Evolutionary conservation across 2,888 invertebrate species (phyloP).

Genomic region (Agonopterix subpropinquella): DNA sequence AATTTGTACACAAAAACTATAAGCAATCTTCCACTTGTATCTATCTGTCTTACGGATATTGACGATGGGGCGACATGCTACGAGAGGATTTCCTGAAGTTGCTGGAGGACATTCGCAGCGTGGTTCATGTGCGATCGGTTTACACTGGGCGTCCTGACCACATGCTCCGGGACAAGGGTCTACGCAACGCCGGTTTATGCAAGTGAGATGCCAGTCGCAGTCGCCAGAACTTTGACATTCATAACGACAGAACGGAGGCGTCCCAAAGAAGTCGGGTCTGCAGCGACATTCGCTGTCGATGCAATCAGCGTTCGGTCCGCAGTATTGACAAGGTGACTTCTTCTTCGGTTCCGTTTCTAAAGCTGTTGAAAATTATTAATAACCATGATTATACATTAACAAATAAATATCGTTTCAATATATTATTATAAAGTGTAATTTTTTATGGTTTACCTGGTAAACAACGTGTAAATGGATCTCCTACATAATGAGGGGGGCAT

Average conservation of each 20-base stretch:
- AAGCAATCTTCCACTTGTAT: conserved; percentile 56
- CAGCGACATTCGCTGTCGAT: conserved; percentile 82
- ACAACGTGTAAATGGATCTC: conserved; percentile 85
- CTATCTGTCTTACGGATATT: conserved; percentile 65
- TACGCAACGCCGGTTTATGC: conserved; percentile 81
- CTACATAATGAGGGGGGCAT: conserved; percentile 80
- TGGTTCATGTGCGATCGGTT: conserved; percentile 82
- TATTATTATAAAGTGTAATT: not conserved
- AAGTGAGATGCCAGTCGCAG: conserved; percentile 81
- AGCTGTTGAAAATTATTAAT: conserved; percentile 25
- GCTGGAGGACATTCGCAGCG: conserved; percentile 80
- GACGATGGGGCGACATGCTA: conserved; percentile 77
- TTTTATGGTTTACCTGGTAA: conserved; percentile 59
- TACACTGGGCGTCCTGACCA: conserved; percentile 82
- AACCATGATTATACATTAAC: not conserved
- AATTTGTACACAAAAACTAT: not conserved
- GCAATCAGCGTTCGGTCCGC: conserved; percentile 86
- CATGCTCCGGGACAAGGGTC: conserved; percentile 87
- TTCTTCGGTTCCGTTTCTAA: conserved; percentile 41
- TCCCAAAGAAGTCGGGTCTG: conserved; percentile 79
- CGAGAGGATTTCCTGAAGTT: conserved; percentile 85
- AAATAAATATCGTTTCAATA: not conserved
- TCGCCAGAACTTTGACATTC: conserved; percentile 84
- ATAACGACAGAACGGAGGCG: conserved; percentile 83
- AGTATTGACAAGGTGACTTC: conserved; percentile 79